Evolutionary conservation across 2,113 vertebrate species (phyloP).

Genomic region (Psittacula cyanocephala): DNA sequence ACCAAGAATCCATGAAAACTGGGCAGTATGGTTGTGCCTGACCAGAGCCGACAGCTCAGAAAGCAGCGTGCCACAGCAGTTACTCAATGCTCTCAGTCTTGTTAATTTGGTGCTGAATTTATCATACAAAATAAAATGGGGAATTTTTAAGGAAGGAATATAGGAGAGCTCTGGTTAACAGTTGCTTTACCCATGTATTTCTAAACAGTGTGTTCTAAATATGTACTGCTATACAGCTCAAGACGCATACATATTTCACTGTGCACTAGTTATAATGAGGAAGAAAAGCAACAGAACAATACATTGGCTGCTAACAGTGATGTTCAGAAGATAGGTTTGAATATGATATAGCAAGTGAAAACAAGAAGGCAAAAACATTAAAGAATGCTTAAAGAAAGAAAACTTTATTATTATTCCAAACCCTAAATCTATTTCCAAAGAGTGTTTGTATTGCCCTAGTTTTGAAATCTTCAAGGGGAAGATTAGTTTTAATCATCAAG

Average conservation of each 20-base stretch:
- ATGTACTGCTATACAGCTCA: neutral
- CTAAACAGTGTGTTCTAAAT: neutral
- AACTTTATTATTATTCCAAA: neutral
- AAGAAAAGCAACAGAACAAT: neutral
- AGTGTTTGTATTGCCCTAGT: neutral
- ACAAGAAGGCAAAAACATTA: neutral
- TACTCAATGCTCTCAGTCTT: neutral
- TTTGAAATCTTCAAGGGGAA: neutral
- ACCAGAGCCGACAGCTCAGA: neutral
- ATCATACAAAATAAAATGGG: fast-evolving
- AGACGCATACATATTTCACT: neutral
- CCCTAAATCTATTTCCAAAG: neutral
- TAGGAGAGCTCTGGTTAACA: neutral
- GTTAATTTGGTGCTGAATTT: neutral
- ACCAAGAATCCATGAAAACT: neutral
- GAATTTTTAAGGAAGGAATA: neutral
- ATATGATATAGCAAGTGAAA: neutral
- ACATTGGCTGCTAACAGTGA: neutral
- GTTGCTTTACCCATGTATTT: neutral
- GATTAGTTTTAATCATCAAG: neutral
- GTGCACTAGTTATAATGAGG: neutral
- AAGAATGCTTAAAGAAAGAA: neutral
- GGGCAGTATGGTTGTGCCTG: neutral
- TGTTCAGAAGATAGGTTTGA: neutral
- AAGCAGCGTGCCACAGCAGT: neutral